A percentile compares a stretch with the other conserved stretches of the same genome.
phyloP scores from a whole-genome alignment of 1,140 invertebrate genomes.

The Drosophila parvula region DNA sequence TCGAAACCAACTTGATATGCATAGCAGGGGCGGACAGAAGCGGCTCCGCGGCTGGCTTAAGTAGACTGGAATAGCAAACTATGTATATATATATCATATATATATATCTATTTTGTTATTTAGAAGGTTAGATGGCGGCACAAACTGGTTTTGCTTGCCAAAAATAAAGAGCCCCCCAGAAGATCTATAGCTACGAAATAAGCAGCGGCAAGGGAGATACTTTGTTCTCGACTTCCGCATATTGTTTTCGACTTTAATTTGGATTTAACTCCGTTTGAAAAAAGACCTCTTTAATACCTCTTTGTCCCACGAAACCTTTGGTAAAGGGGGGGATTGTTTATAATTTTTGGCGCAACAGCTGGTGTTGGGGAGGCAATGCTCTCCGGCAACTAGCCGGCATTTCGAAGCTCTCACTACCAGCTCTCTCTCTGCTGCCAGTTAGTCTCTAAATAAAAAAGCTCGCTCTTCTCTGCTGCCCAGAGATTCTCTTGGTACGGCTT shows the following conservation, averaged over 20 bases:
- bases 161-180: slow-evolving; percentile 7
- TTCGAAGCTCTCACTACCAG: slow-evolving; percentile 28
- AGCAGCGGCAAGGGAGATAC: slow-evolving; percentile 6
- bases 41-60: slow-evolving; percentile 56
- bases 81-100: slow-evolving; percentile 8
- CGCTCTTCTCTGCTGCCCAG: slow-evolving; percentile 17
- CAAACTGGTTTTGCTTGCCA: slow-evolving; percentile 57
- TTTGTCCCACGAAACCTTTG: slow-evolving; percentile 12
- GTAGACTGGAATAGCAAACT: slow-evolving; percentile 65
- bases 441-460: slow-evolving; percentile 32
- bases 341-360: slow-evolving; percentile 52
- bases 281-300: background rate
- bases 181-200: background rate
- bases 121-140: slow-evolving; percentile 66
- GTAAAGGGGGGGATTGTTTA: slow-evolving; percentile 63
- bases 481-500: background rate
- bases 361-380: slow-evolving; percentile 13
- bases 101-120: too few species aligned
- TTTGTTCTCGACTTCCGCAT: slow-evolving; percentile 61
- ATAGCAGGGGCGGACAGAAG: slow-evolving; percentile 76
- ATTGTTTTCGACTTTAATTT: slow-evolving; percentile 67
- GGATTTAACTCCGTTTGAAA: slow-evolving; percentile 17
- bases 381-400: slow-evolving; percentile 42
- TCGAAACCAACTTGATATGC: slow-evolving; percentile 74
- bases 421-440: slow-evolving; percentile 1